Evolutionary conservation across 1,140 invertebrate species (phyloP).

Genomic region (Cataglyphis hispanica): DNA sequence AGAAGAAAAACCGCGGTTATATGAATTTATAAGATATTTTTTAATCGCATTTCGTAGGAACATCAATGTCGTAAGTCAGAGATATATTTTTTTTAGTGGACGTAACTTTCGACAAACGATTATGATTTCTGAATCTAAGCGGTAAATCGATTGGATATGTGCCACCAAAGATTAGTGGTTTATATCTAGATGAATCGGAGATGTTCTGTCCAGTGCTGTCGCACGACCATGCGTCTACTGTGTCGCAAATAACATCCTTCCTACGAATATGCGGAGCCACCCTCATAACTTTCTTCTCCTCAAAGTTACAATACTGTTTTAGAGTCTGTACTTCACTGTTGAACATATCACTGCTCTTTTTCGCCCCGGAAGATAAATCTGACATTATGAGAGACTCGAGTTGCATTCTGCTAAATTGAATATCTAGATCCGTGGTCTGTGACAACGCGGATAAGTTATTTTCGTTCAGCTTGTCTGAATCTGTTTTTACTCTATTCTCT

Average conservation of each 20-base stretch:
- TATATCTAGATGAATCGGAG: conserved; percentile 80
- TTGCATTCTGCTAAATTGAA: conserved; percentile 80
- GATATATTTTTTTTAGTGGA: conserved; percentile 63
- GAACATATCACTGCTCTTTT: conserved; percentile 1
- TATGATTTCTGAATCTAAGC: conserved; percentile 72
- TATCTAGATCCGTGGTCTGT: conserved; percentile 84
- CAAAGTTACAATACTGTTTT: conserved; percentile 83
- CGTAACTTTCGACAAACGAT: conserved; percentile 51
- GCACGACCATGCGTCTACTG: conserved; percentile 88
- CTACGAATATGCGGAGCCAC: conserved; percentile 83
- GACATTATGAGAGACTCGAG: conserved; percentile 73
- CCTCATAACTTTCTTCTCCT: conserved; percentile 83
- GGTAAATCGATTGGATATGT: conserved; percentile 93
- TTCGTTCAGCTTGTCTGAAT: conserved; percentile 22
- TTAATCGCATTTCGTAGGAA: conserved; percentile 85
- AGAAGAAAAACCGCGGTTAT: background rate
- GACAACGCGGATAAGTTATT: conserved; percentile 14
- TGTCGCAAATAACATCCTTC: conserved; percentile 88
- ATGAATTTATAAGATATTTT: conserved; percentile 26
- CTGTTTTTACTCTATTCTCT: conserved; percentile 46
- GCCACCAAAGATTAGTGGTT: conserved; percentile 92
- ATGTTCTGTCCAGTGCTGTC: conserved; percentile 32
- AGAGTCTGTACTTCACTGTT: conserved; percentile 73
- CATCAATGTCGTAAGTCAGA: conserved; percentile 89
- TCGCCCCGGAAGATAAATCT: conserved; percentile 63